Evolutionary conservation across 2,888 invertebrate species (phyloP), one percentile per base, ranked within the genome.

Genomic region (Melanotus villosus): DNA sequence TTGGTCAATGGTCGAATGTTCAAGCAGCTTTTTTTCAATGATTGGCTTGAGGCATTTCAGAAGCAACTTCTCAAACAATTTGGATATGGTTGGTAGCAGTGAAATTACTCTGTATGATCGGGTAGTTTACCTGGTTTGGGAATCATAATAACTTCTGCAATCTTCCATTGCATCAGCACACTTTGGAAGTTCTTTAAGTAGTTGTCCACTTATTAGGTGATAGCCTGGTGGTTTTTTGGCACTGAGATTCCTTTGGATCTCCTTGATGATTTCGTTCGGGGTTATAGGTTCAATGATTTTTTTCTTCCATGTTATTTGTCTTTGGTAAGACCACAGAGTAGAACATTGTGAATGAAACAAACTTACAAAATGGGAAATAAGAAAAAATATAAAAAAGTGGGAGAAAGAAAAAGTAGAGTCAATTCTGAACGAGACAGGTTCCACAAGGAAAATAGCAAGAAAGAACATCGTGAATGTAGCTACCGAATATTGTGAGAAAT

Each of bases 161-260:
- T 9, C 67, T 80, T 80, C 74, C 79, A 80, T 38, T 75, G 63
- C 10, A 45, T 60, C 0, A 78, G 78, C 4, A 78, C 72, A 19
- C 77, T 36, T 80, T 80, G 14, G 76, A 9, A 78, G 72, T 19
- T 76, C 65, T 68, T 77, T 77, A 6, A 50, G 62, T 1, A 77
- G 23, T n/a, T 68, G 58, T 0, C 71, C 75, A 14, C 73, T 77
- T 4, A 80, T 78, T 16, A 76, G 66, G 54, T 79, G 79, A 18
- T 68, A 72, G 4, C 76, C 77, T 14, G 78, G 73, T 19, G 72
- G 62, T 70, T 75, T 76, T 60, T 68, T 70, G 14, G 67, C 38
- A 45, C 65, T 73, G 9, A 71, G 10, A 30, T 59, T 54, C 26
- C 57, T 65, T 50, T 67, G n/a, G 2, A 73, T 68, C 47, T 65